Evolutionary conservation across 2,113 vertebrate genomes (phyloP), one percentile per base, ranked within the genome.

Genomic region (Rhynchopsitta pachyrhyncha): DNA sequence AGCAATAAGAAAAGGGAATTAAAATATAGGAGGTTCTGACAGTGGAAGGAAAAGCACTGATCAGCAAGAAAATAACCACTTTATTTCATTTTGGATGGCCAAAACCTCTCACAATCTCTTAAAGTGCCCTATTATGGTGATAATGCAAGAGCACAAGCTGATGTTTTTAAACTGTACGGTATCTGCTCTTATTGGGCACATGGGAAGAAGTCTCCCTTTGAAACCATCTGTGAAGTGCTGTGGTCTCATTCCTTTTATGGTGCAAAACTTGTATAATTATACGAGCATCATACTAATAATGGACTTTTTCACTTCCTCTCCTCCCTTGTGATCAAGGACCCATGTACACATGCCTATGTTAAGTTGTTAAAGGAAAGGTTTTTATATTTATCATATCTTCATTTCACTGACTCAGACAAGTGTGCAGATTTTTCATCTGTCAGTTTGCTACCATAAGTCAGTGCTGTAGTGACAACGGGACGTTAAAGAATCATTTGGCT

Each of bases 401-500:
- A 81, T 86, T 90, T 89, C 66, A 90, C n/a, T 86, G 76, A 80
- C 50, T 70, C 29, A 53, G 77, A 87, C 60, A 94, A 88, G 73
- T 60, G 52, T 33, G 35, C 75, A 19, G 77, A 83, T 92, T 93
- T 92, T 95, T 96, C 55, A 77, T 70, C 78, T 92, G 88, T 91
- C 88, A 92, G 29, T 64, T 79, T 82, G 52, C 29, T 71, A 47
- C 49, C 31, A n/a, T 97, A 93, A 94, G 25, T 96, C 90, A 92
- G 46, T 20, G 33, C 35, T 88, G 19, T 7, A 68, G 69, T 88
- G 91, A 84, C 80, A 82, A 55, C 0, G 0, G 78, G 88, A 86
- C 44, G 66, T 92, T 93, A 88, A 81, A 93, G 92, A 92, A 78
- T 82, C 77, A 95, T 95, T 93, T 93, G 57, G 62, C 55, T 95